Conservation (phyloP, 1,140 invertebrate genomes). For the Rhyacophila brunnea region DNA sequence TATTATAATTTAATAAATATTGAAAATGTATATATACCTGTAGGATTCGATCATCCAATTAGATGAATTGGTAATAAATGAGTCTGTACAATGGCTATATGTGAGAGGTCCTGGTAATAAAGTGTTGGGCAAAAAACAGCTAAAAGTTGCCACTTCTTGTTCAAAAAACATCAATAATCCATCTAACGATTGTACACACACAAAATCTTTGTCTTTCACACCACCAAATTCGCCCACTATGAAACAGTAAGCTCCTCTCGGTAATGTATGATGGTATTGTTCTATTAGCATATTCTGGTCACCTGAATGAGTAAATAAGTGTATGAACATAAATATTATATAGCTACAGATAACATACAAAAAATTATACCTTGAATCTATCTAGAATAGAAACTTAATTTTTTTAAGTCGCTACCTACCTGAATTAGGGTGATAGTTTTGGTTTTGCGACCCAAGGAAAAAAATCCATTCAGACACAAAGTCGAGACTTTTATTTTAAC, state of each 20-base stretch:
- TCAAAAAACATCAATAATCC: conserved; percentile 83
- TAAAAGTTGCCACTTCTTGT: conserved; percentile 81
- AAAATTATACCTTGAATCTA: too few relatives aligned
- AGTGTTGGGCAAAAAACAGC: conserved; percentile 69
- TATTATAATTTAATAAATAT: too few relatives aligned
- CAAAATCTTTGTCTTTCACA: conserved; percentile 73
- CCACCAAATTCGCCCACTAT: conserved; percentile 80
- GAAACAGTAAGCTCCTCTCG: conserved; percentile 64
- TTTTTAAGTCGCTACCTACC: too few relatives aligned
- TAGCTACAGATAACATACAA: too few relatives aligned
- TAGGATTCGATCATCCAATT: conserved; percentile 76
- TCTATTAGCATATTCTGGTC: conserved; percentile 60
- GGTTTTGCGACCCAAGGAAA: too few relatives aligned
- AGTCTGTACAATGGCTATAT: conserved; percentile 76
- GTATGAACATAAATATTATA: conserved; percentile 1
- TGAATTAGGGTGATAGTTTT: too few relatives aligned
- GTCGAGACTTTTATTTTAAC: too few relatives aligned
- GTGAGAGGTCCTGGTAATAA: conserved; percentile 76
- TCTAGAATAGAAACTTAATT: too few relatives aligned
- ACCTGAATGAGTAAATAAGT: conserved; percentile 49
- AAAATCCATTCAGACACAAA: too few relatives aligned
- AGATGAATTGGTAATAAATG: conserved; percentile 74
- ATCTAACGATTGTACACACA: conserved; percentile 85
- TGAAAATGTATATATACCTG: conserved; percentile 71
- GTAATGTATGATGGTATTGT: conserved; percentile 67